A percentile compares a stretch with the other conserved stretches of the same genome.
Conservation (phyloP, 92 coral and sea anemone species). For the Heliopora coerulea region DNA sequence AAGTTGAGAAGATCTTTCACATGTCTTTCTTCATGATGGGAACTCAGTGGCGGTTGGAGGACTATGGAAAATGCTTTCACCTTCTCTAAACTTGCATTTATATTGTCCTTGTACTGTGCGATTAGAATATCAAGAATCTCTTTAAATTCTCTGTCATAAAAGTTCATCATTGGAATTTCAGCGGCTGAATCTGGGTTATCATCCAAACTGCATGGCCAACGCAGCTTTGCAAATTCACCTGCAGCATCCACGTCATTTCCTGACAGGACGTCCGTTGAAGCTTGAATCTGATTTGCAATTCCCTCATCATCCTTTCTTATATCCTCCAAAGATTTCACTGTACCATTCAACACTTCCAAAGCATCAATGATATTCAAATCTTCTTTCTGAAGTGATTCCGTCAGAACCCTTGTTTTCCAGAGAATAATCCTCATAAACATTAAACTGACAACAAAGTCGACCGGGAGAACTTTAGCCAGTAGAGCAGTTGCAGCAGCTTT, state of each 20-base stretch:
- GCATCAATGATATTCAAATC: conserved; percentile 24
- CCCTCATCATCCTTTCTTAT: conserved; percentile 3
- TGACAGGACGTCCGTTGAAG: neutral
- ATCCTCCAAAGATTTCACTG: neutral
- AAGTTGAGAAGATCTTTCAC: conserved; percentile 14
- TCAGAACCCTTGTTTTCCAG: neutral
- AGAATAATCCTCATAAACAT: conserved; percentile 7
- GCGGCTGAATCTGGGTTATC: conserved; percentile 36
- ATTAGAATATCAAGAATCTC: conserved; percentile 21
- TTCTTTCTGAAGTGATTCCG: neutral
- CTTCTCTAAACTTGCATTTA: conserved; percentile 5
- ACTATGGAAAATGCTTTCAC: conserved; percentile 21
- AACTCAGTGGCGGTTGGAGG: too few relatives aligned
- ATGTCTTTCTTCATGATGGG: too few relatives aligned
- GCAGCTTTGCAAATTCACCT: conserved; percentile 22
- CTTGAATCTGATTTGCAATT: conserved; percentile 23
- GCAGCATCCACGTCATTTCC: conserved; percentile 3
- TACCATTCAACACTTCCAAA: neutral
- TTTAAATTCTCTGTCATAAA: conserved; percentile 34
- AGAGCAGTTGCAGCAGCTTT: conserved; percentile 15
- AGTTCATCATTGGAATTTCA: conserved; percentile 9
- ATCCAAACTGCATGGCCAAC: conserved; percentile 27
- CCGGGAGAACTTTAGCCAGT: conserved; percentile 13
- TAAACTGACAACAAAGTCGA: neutral
- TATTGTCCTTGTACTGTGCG: conserved; percentile 23